These are phyloP conservation scores for Cephus spinipes DNA, from an alignment of 2,888 invertebrate species.

Conservation along the genomic window DNA sequence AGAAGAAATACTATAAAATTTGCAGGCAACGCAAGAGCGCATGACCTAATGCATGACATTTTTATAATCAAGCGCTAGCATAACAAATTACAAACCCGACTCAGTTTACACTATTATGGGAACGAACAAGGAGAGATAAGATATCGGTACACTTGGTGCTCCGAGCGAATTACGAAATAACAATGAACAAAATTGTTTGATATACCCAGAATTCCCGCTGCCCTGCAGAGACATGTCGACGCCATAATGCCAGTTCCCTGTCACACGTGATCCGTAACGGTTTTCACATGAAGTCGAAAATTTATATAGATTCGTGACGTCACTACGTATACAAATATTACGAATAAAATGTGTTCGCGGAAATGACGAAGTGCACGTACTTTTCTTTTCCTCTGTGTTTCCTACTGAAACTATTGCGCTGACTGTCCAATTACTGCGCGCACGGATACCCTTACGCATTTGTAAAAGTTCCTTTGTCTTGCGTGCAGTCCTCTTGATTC, in stretches of 20 bases:
- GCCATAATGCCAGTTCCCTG: neutral
- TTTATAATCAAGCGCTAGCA: conserved; percentile 15
- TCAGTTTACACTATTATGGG: conserved; percentile 31
- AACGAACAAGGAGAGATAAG: conserved; percentile 58
- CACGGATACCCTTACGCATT: neutral
- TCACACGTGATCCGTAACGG: neutral
- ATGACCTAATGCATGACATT: neutral
- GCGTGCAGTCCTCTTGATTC: neutral
- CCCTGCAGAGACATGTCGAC: neutral
- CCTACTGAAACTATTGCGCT: neutral
- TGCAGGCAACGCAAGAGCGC: neutral
- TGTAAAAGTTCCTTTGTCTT: neutral
- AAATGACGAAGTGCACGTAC: neutral
- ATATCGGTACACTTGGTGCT: conserved; percentile 21
- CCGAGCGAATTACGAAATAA: neutral
- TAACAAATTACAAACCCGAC: conserved; percentile 33
- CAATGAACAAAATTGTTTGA: neutral
- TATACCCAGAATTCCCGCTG: neutral
- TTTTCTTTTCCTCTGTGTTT: neutral
- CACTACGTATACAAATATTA: neutral
- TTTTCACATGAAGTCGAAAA: neutral
- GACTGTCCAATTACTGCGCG: neutral
- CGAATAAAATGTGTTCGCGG: neutral
- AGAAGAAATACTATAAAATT: neutral
- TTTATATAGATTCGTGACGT: neutral